These are phyloP conservation scores for Caenorhabditis sp. DNA, from an alignment of 2,888 invertebrate genomes.

Conservation along the genomic window DNA sequence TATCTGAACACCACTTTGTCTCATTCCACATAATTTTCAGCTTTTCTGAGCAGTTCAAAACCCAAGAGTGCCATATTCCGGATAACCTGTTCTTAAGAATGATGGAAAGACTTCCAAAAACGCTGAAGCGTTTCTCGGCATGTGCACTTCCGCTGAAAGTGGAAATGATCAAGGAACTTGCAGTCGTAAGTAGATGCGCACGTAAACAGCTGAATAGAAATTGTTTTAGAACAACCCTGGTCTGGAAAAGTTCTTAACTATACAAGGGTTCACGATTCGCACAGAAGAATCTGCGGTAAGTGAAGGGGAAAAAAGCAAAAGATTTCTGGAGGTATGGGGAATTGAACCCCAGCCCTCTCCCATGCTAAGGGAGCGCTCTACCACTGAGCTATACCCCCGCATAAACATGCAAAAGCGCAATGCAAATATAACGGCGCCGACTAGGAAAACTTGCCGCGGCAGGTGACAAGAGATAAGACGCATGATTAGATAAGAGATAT, in stretches of 20 bases:
- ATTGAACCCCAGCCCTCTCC: conserved; percentile 78
- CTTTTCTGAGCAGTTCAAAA: neutral
- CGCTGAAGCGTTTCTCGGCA: neutral
- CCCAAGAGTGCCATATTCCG: neutral
- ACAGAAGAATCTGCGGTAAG: too few species aligned
- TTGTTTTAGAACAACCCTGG: too few species aligned
- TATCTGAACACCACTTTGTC: neutral
- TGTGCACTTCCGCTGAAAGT: neutral
- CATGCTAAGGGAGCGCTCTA: conserved; percentile 80
- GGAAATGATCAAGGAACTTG: neutral
- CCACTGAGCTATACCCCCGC: conserved; percentile 78
- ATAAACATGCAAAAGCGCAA: too few species aligned
- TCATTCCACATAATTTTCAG: too few species aligned
- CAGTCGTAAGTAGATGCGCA: neutral
- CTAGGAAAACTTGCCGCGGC: too few species aligned
- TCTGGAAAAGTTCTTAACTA: too few species aligned
- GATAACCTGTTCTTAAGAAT: neutral
- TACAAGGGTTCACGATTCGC: too few species aligned
- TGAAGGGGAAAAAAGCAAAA: too few species aligned
- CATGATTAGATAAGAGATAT: too few species aligned
- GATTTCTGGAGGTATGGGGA: conserved; percentile 76
- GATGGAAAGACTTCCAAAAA: neutral
- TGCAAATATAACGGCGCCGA: too few species aligned
- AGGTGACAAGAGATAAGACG: too few species aligned
- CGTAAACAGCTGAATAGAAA: too few species aligned